A percentile compares a stretch with the other conserved stretches of the same genome.
These are phyloP conservation scores for Beris chalybata DNA, from an alignment of 2,888 invertebrate genomes.

Conservation along the genomic window DNA sequence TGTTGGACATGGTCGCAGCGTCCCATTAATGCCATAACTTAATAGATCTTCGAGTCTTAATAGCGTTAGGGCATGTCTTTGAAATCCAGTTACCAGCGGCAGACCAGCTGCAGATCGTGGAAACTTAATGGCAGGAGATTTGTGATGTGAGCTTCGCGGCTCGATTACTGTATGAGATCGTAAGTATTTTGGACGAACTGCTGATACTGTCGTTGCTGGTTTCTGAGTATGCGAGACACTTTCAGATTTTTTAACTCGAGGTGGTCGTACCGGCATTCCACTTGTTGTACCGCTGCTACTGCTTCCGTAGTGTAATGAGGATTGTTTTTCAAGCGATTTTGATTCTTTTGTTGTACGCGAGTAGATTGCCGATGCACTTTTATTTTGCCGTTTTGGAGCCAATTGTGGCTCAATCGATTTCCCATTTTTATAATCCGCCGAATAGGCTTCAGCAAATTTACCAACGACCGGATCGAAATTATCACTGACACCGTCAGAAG, in stretches of 20 bases:
- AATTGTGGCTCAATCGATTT: constrained; percentile 40
- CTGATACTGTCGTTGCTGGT: constrained; percentile 42
- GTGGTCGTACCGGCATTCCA: constrained; percentile 44
- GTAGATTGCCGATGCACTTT: constrained; percentile 53
- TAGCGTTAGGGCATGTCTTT: constrained; percentile 74
- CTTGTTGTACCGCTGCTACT: constrained; percentile 21
- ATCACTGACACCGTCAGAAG: constrained; percentile 88
- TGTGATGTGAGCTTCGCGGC: constrained; percentile 46
- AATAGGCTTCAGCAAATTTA: constrained; percentile 70
- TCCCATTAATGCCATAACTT: constrained; percentile 66
- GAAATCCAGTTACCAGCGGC: constrained; percentile 72
- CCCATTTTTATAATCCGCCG: constrained; percentile 46
- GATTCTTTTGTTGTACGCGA: constrained; percentile 42
- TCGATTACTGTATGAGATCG: constrained; percentile 56
- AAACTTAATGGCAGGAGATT: constrained; percentile 47
- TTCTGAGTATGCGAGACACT: constrained; percentile 36
- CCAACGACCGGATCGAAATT: constrained; percentile 92
- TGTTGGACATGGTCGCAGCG: constrained; percentile 64
- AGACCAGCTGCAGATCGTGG: constrained; percentile 60
- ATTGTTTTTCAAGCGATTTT: constrained; percentile 4
- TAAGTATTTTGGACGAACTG: constrained; percentile 54
- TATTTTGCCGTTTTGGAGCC: constrained; percentile 53
- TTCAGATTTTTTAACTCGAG: constrained; percentile 44
- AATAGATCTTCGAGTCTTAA: constrained; percentile 75
- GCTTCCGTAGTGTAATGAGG: constrained; percentile 6